phyloP scores from a whole-genome alignment of 2,797 vertebrate genomes.

The Microhierax caerulescens region DNA sequence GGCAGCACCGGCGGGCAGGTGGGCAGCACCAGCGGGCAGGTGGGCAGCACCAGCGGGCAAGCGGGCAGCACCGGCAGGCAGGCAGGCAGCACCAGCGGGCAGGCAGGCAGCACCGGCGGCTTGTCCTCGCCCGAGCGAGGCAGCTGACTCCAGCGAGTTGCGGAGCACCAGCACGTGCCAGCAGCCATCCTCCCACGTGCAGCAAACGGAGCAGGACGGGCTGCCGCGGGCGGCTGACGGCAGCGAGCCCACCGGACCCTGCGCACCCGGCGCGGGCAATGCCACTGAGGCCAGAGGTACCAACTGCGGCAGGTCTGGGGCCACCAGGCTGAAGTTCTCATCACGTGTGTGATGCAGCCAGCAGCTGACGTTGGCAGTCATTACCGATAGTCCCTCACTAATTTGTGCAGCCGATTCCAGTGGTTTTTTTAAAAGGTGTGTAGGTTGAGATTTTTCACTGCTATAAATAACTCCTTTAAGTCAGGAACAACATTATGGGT shows the following conservation, averaged over 20 bases:
- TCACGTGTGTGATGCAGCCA: fast-evolving
- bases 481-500: neutral
- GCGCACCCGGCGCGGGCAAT: fast-evolving
- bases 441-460: neutral
- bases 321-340: neutral
- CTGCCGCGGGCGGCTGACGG: neutral
- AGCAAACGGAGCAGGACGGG: fast-evolving
- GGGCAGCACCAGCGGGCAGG: too few species aligned
- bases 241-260: neutral
- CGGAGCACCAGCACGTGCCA: neutral
- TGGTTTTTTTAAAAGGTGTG: neutral
- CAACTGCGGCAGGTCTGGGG: fast-evolving
- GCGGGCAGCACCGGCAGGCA: too few species aligned
- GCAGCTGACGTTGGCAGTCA: fast-evolving
- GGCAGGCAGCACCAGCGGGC: neutral
- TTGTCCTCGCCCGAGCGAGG: fast-evolving
- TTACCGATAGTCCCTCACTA: neutral
- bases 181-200: neutral
- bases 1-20: too few species aligned
- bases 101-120: neutral
- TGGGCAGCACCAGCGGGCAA: too few species aligned
- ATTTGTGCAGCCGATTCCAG: neutral
- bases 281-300: neutral
- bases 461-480: conserved; percentile 17
- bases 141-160: fast-evolving